Base-by-base conservation (phyloP, 2,888 invertebrate species). In the Ashinkailepas kermadecensis region DNA sequence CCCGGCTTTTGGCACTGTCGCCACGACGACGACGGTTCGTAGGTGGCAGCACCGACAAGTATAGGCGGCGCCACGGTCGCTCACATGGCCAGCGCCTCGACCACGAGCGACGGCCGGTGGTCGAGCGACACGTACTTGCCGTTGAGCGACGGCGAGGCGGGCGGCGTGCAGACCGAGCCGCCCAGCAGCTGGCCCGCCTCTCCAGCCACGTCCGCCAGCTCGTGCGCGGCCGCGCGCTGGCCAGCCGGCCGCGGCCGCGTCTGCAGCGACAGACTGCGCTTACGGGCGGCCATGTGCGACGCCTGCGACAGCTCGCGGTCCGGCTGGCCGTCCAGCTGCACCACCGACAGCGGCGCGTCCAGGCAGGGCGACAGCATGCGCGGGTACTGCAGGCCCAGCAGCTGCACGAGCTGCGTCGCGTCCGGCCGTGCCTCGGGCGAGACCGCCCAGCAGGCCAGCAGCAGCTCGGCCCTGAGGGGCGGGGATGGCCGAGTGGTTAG, bases 361-460 rank as follows among this genome's bases (percentile, higher is more conserved):
- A 95, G 89, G 86, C 94, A 93, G 0, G 96, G 94, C 54, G 91
- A 88, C 81, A 96, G 89, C 81, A 96, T 90, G 11, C 92, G 91
- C 23, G 94, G 93, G 87, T 92, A 92, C 85, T 91, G 93, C 6
- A 93, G 7, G 25, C 58, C 93, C 83, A 96, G 90, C 86, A 93
- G 92, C 83, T 94, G 94, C 1, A 94, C 93, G 82, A 96, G 92
- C 87, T 93, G 93, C 0, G 91, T 90, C 0, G 95, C 93, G 6
- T 91, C 90, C 7, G 95, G 94, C 25, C 96, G 91, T 85, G 91
- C 90, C 83, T 90, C 90, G 59, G 91, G 88, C 81, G 93, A 92
- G 83, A 89, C 89, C 84, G 91, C 90, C 95, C 96, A 95, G 87
- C 96, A 96, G 58, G 92, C 91, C 86, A 91, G 91, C 85, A 96